phyloP scores from a whole-genome alignment of 2,888 invertebrate genomes.

The Clitarchus hookeri region DNA sequence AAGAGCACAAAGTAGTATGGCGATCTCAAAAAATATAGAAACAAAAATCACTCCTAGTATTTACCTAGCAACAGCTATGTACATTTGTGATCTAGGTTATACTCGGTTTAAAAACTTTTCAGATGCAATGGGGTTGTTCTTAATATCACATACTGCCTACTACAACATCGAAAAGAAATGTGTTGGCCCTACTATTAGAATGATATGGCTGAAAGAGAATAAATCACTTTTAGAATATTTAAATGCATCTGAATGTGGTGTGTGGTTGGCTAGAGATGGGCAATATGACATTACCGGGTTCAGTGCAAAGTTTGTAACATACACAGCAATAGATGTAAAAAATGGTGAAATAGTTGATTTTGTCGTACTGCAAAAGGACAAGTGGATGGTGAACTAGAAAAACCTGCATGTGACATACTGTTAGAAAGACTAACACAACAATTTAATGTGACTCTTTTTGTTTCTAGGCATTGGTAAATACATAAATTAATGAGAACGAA shows the following conservation, averaged over 20 bases:
- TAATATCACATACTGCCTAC: not conserved
- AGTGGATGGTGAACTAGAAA: conserved; percentile 24
- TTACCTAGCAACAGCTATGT: not conserved
- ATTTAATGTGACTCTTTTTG: conserved; percentile 1
- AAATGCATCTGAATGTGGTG: not conserved
- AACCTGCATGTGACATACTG: not conserved
- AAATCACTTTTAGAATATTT: not conserved
- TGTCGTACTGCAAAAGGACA: conserved; percentile 24
- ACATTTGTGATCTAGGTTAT: not conserved
- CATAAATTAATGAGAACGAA: not conserved
- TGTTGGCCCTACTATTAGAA: not conserved
- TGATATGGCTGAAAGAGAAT: not conserved
- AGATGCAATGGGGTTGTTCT: not conserved
- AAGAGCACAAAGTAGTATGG: not conserved
- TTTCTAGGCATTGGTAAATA: not conserved
- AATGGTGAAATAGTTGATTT: not conserved
- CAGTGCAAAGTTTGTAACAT: conserved; percentile 23
- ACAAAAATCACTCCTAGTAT: not conserved
- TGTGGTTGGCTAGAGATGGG: not conserved
- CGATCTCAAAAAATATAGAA: not conserved
- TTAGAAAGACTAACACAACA: conserved; percentile 21
- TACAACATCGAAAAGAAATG: not conserved
- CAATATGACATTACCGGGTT: not conserved
- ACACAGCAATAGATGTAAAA: conserved; percentile 19
- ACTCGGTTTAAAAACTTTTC: not conserved